Base-by-base conservation (phyloP, 2,888 invertebrate genomes). In the Chaitophorus viminalis region DNA sequence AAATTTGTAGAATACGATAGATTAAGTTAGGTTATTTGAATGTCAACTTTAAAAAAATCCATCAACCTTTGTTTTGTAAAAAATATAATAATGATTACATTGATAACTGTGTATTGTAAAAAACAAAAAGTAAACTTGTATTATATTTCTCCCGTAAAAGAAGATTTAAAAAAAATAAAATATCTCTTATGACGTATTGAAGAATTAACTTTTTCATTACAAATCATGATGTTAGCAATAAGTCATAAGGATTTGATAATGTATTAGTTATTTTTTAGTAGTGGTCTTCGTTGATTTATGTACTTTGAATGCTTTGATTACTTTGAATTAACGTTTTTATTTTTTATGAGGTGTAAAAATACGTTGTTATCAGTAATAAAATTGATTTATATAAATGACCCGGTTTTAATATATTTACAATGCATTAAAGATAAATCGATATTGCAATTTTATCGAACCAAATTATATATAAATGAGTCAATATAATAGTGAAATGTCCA, bases 341-440 rank as follows among this genome's bases (percentile, higher is more conserved):
- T 36, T 74, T 74, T 82, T 82, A 82, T 36, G 82, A 82, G 9
- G 54, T n/a, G 54, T 36, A 54, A 74, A 74, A 82, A 70, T 68
- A 46, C 3, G 25, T 31, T 21, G 70, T 82, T 52, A 31, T 54
- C 72, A 18, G 29, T 8, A 36, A 82, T n/a, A n/a, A n/a, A n/a
- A n/a, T 82, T 9, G n/a, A 60, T 78, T 78, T 52, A n/a, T n/a
- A 81, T 46, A 21, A 76, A 9, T 46, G 11, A 52, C 36, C 18
- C 18, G 1, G 54, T 54, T 25, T 18, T 18, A 11, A 18, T 74
- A 54, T 54, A 18, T 33, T 74, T 74, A 74, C 36, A 74, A 36
- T 29, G 31, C 70, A 14, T 25, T 25, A 36, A 5, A 21, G 9
- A 36, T 74, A 36, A 36, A 9, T 36, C 21, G 21, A 6, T 18